phyloP scores from a whole-genome alignment of 2,113 vertebrate genomes.

The Oxyura jamaicensis region DNA sequence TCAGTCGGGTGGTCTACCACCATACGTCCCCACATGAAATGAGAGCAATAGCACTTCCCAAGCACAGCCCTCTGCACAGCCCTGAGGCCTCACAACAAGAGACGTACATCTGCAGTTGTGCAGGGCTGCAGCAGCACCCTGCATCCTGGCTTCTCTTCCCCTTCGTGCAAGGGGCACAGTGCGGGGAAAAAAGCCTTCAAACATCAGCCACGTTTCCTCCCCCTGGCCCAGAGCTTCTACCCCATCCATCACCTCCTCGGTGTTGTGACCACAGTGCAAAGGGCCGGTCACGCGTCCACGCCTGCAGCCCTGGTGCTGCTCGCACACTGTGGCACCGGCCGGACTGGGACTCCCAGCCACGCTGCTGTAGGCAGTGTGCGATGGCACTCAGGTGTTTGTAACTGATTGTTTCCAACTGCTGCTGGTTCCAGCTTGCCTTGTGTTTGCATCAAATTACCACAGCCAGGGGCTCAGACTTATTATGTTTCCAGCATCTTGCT shows the following conservation, averaged over 20 bases:
- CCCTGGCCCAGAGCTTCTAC: neutral
- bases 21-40: rapidly evolving
- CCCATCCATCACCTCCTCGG: rapidly evolving
- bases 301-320: rapidly evolving
- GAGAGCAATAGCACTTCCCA: rapidly evolving
- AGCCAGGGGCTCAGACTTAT: neutral
- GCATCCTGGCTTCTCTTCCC: neutral
- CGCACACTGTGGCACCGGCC: rapidly evolving
- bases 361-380: neutral
- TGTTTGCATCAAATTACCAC: neutral
- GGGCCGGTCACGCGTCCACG: rapidly evolving
- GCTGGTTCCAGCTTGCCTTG: neutral
- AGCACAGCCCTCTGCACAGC: neutral
- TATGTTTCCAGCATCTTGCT: neutral
- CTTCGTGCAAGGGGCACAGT: neutral
- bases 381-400: neutral
- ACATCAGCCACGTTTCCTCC: neutral
- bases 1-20: rapidly evolving
- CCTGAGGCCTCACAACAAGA: rapidly evolving
- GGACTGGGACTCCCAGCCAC: rapidly evolving
- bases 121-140: rapidly evolving
- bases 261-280: neutral
- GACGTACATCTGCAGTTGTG: rapidly evolving
- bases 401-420: neutral
- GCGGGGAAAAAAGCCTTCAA: rapidly evolving